phyloP scores from a whole-genome alignment of 2,797 vertebrate genomes.

The Pangasius krempfi region DNA sequence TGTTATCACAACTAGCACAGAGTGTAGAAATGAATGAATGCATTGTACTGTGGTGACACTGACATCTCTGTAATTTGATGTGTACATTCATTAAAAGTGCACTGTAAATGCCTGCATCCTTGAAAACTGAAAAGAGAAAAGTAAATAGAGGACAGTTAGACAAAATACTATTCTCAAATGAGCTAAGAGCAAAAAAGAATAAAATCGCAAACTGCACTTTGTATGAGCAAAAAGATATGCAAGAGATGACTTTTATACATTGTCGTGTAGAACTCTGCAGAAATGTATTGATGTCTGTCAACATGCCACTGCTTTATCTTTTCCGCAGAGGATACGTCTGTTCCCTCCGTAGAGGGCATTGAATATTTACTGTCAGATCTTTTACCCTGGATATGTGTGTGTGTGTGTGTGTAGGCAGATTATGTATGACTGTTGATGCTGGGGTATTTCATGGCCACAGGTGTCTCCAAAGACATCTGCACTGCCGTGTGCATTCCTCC shows the following conservation, averaged over 20 bases:
- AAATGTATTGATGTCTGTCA: background rate
- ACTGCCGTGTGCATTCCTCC: constrained; percentile 17
- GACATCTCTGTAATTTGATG: background rate
- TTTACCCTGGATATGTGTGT: constrained; percentile 26
- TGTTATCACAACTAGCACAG: constrained; percentile 1
- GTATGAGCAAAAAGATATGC: background rate
- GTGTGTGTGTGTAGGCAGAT: constrained; percentile 28
- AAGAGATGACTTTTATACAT: background rate
- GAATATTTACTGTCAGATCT: constrained; percentile 36
- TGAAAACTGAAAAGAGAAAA: background rate
- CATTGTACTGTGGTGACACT: background rate
- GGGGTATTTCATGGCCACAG: constrained; percentile 46
- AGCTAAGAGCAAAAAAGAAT: background rate
- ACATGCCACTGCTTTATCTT: background rate
- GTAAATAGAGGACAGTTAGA: background rate
- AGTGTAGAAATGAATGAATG: constrained; percentile 11
- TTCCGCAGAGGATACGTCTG: background rate
- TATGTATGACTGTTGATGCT: background rate
- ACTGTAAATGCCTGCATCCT: background rate
- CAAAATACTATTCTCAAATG: background rate
- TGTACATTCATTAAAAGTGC: constrained; percentile 3
- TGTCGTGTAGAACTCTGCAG: background rate
- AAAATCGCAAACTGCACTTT: background rate
- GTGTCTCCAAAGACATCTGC: constrained; percentile 30
- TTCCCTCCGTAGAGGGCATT: constrained; percentile 12